Evolutionary conservation across 2,888 invertebrate species (phyloP), one percentile per base, ranked within the genome.

Genomic region (Macrophya alboannulata): DNA sequence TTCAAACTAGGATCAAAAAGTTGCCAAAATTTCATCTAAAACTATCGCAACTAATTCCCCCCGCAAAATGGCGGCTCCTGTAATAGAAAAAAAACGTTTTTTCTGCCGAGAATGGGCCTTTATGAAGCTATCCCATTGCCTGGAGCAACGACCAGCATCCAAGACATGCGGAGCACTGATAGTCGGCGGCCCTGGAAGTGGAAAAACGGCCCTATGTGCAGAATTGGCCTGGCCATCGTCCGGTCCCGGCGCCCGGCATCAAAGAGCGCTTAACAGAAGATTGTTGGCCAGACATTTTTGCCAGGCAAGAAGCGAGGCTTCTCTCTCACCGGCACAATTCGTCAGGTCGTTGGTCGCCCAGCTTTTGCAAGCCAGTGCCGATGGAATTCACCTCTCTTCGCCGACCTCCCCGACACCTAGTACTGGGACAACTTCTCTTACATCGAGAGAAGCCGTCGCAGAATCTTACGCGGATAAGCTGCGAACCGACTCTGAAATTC

Each of bases 41-140:
- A 83, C 9, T 25, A n/a, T 71, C 12, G 48, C 25, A 12, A 71
- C 51, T 48, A 83, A 71, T 45, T 83, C 83, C 17, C 83, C 83
- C n/a, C 65, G 83, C 59, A 91, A 88, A 68, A 93, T 93, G 93
- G 93, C 93, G 12, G 93, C 93, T 15, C 93, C 93, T 85, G 93
- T 93, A 87, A 93, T 93, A 84, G 96, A 96, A 92, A 96, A 96
- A 92, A 96, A 97, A 89, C 95, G 96, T 86, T 98, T 98, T 94
- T 98, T 97, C 94, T 98, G 98, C 92, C 96, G 99, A 10, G 99
- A 99, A 94, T 99, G 99, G 99, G 98, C 98, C 8, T 98, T 99
- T 90, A 97, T 98, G 94, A 99, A 99, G 94, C 95, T 99, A 55
- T 97, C 97, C 1, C 97, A 99, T 90, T 98, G 98, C 89, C 93